These are phyloP conservation scores for Anthoptus insignis DNA, from an alignment of 2,888 invertebrate species.

Conservation along the genomic window DNA sequence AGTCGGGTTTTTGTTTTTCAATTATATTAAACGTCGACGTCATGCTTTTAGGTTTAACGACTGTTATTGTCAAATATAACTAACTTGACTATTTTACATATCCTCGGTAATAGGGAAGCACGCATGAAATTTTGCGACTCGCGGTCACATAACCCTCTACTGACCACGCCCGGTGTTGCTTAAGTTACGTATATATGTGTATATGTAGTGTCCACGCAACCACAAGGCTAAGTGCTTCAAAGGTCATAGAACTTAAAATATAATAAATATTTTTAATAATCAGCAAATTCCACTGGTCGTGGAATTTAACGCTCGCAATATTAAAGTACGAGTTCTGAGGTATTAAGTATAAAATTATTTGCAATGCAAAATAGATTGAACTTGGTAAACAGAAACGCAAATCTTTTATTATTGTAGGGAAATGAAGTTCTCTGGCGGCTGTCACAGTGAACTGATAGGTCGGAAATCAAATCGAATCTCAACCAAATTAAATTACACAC, in stretches of 20 bases:
- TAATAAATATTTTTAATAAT: not conserved
- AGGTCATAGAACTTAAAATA: not conserved
- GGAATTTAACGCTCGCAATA: not conserved
- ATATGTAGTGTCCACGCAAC: too few species aligned
- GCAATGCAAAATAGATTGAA: constrained; percentile 9
- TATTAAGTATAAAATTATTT: not conserved
- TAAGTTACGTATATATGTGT: too few species aligned
- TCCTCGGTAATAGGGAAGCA: too few species aligned
- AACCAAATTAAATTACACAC: not conserved
- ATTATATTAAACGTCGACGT: too few species aligned
- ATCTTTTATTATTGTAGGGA: constrained; percentile 10
- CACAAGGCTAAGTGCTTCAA: too few species aligned
- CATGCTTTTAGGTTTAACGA: too few species aligned
- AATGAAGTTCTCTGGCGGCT: not conserved
- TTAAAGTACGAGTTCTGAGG: not conserved
- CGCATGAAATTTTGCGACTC: too few species aligned
- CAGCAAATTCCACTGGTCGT: not conserved
- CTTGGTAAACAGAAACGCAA: constrained; percentile 2
- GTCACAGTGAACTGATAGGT: not conserved
- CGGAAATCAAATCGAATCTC: constrained; percentile 1
- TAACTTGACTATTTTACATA: too few species aligned
- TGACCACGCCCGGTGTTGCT: too few species aligned
- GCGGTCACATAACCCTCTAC: too few species aligned
- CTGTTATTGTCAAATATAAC: too few species aligned
- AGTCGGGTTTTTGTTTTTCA: too few species aligned